Evolutionary conservation across 2,797 vertebrate genomes (phyloP), one percentile per base, ranked within the genome.

Genomic region (Lacerta bilineata): DNA sequence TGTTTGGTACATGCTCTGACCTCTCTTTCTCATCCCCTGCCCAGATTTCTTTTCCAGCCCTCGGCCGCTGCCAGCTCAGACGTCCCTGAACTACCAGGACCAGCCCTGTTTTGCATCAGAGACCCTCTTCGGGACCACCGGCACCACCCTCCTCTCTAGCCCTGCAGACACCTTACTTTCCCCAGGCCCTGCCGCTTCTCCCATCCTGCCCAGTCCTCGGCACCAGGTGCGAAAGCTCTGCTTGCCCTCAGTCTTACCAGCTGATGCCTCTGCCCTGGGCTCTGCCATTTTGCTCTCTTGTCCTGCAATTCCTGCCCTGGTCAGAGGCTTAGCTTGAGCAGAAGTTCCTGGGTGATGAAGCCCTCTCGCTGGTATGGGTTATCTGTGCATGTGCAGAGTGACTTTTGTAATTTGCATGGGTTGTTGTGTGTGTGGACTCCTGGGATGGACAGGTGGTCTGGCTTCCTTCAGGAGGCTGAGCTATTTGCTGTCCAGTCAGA

Each of bases 31-130:
- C 8, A 1, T 81, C 93, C 87, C 20, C 85, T 74, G 92, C 86
- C 66, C 93, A 97, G 97, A 97, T 93, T 96, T 97, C 91, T 95
- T 97, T 94, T 92, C 91, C 36, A 66, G 76, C 88, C 94, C 96
- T 59, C 92, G 95, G 3, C 91, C 94, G 2, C 75, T 41, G 0
- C 72, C 87, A 3, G 43, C 89, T 0, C 94, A 95, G 85, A 86
- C 55, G 0, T 90, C 95, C 0, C 66, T 27, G 0, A 92, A 79
- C 93, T 97, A 96, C 89, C 93, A 92, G 78, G 97, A 97, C 74
- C 90, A 92, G 0, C 86, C 95, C 50, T 93, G 93, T 90, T 96
- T 97, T 23, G 79, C 89, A 88, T 92, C 94, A 0, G 96, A 97
- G 18, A 71, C 96, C 29, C 83, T 90, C 50, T 96, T 95, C 1